Base-by-base conservation (phyloP, 2,113 vertebrate species). In the Sylvietta virens region DNA sequence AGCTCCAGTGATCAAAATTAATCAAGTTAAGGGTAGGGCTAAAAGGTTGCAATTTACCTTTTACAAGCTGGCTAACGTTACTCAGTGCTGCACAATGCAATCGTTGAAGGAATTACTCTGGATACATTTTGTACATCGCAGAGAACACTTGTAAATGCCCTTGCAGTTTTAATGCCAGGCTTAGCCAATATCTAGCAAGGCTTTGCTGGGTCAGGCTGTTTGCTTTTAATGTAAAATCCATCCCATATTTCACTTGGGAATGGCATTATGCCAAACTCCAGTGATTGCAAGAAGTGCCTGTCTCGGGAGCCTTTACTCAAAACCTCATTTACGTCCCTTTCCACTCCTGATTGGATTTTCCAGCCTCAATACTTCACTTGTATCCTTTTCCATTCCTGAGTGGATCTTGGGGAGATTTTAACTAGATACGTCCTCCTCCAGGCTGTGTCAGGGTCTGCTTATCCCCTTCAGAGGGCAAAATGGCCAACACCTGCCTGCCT, bases 1-100 rank as follows among this genome's bases (percentile, higher is more conserved):
- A 91, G 93, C 94, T 88, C 79, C 93, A 84, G 70, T 72, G 56
- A 77, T 95, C 94, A 89, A 89, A 96, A 94, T 94, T 82, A 80
- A 84, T 96, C 85, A 82, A 77, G 64, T 91, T 88, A 86, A 95
- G 84, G 90, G 57, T 88, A 93, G 53, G 71, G 79, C 77, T 73
- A 57, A 83, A 57, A 83, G 87, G 95, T 69, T 91, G 51, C 87
- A 87, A 69, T 86, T 62, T 83, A 47, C 97, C 94, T 96, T 91
- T 93, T 88, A 91, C 61, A 86, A 87, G 51, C 73, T 54, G 79
- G 62, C 90, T 94, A 53, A 81, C 42, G 45, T 89, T 82, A 44
- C 91, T 74, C 28, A 19, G 72, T 14, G 71, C 94, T 23, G 78
- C 90, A 64, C 71, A 92, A 89, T 2, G 61, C 61, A 35, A 10